phyloP scores from a whole-genome alignment of 2,113 vertebrate genomes.

The Seriola rivoliana region DNA sequence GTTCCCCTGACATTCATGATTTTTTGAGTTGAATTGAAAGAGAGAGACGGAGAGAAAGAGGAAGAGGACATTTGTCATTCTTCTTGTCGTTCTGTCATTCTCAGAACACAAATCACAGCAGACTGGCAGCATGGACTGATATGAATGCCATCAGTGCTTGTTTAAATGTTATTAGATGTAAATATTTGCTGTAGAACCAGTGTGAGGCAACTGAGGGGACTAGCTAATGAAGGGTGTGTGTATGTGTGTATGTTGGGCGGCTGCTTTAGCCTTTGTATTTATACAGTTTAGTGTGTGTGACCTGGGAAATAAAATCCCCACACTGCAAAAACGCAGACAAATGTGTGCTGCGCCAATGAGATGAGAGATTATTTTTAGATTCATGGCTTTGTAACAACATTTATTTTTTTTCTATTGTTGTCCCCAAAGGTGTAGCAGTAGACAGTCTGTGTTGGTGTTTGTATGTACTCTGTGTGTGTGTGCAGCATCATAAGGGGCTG shows the following conservation, averaged over 20 bases:
- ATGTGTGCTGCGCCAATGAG: background rate
- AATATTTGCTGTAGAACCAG: slow-evolving; percentile 40
- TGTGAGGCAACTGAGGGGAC: slow-evolving; percentile 18
- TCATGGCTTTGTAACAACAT: slow-evolving; percentile 8
- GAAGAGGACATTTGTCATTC: background rate
- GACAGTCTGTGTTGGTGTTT: slow-evolving; percentile 1
- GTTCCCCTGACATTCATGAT: too few species aligned
- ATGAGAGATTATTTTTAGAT: slow-evolving; percentile 32
- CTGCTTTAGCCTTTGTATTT: slow-evolving; percentile 18
- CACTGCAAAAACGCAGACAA: slow-evolving; percentile 4
- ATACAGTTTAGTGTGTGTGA: slow-evolving; percentile 14
- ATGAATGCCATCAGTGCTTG: slow-evolving; percentile 15
- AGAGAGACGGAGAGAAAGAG: background rate
- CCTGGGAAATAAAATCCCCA: slow-evolving; percentile 19
- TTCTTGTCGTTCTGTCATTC: background rate
- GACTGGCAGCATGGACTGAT: background rate
- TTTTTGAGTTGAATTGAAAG: background rate
- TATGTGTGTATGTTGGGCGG: slow-evolving; percentile 7
- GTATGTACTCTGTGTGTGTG: slow-evolving; percentile 20
- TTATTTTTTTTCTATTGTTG: background rate
- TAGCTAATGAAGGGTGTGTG: slow-evolving; percentile 1
- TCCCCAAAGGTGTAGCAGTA: background rate
- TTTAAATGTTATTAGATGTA: slow-evolving; percentile 55
- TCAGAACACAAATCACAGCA: background rate
- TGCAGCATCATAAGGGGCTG: slow-evolving; percentile 28